Percentiles rank a stretch among this genome's conserved stretches.
phyloP scores from a whole-genome alignment of 1,140 invertebrate genomes.

The Macrotrachela quadricornifera region DNA sequence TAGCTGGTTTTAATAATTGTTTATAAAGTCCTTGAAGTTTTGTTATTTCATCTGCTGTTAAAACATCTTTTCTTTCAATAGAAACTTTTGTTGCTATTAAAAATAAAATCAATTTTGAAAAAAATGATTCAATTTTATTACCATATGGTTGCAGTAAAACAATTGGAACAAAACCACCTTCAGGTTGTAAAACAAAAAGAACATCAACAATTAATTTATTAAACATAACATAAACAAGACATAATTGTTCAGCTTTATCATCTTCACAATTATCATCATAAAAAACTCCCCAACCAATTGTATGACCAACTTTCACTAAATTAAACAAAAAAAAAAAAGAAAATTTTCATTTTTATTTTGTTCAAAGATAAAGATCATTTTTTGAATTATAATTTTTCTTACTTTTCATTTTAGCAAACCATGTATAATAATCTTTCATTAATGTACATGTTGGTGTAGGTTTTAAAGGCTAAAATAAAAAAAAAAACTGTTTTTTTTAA shows the following conservation, averaged over 20 bases:
- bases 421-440: constrained; percentile 20
- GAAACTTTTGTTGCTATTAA: constrained; percentile 9
- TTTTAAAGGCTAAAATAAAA: constrained; percentile 17
- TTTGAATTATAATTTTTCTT: neutral
- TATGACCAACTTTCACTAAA: constrained; percentile 14
- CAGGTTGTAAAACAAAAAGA: constrained; percentile 23
- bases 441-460: constrained; percentile 20
- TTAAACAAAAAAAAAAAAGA: constrained; percentile 10
- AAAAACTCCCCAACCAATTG: constrained; percentile 23
- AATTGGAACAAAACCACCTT: constrained; percentile 24
- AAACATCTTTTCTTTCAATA: constrained; percentile 6
- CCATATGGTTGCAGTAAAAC: constrained; percentile 17
- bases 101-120: neutral
- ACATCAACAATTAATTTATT: constrained; percentile 17
- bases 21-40: constrained; percentile 9
- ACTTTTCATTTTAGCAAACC: constrained; percentile 13
- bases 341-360: neutral
- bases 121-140: constrained; percentile 4
- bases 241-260: constrained; percentile 19
- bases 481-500: too few species aligned
- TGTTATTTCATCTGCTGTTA: constrained; percentile 4
- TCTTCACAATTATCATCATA: constrained; percentile 11
- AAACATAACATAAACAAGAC: constrained; percentile 23
- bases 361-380: too few species aligned
- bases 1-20: constrained; percentile 1